Evolutionary conservation across 2,797 vertebrate genomes (phyloP), one percentile per base, ranked within the genome.

Genomic region (Gambelia wislizenii): DNA sequence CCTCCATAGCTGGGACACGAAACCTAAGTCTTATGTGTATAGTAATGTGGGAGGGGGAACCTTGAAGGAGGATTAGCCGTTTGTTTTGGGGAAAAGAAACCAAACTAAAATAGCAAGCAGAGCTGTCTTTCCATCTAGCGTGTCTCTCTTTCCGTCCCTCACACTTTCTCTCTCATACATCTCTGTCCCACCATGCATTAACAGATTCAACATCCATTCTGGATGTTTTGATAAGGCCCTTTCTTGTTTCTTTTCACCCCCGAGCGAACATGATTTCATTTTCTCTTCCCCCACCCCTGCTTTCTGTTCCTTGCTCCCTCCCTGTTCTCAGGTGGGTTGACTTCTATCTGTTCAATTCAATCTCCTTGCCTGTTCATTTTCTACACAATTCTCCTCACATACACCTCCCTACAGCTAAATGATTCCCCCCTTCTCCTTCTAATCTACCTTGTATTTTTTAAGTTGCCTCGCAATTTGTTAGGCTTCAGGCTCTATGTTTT

Each of bases 381-480:
- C 95, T 86, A 91, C 89, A 94, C 93, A 84, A 44, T 69, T 56
- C 82, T 78, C 82, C 84, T 87, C 86, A 92, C 89, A 94, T 93
- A 80, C 85, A 67, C 83, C 86, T 96, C 95, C 96, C 96, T 96
- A 94, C 82, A 96, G 96, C 93, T 94, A 97, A 96, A 96, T 95
- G 88, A 92, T 93, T 95, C 1, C 54, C 42, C 33, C 42, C 36
- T 18, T 36, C 39, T n/a, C 44, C 27, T 95, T 96, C 94, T 90
- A 96, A 96, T 96, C 93, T 96, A 94, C 80, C 87, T 91, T 95
- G 92, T 96, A 95, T 96, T 97, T 94, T n/a, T 96, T 94, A 95
- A 95, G 95, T 96, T 96, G 93, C 93, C 92, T 95, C 96, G 92
- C 94, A 96, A 96, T 95, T 82, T 96, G 94, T 95, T 95, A 95